These are phyloP conservation scores for Pachyramphus minor DNA, from an alignment of 2,113 vertebrate species.

Conservation along the genomic window DNA sequence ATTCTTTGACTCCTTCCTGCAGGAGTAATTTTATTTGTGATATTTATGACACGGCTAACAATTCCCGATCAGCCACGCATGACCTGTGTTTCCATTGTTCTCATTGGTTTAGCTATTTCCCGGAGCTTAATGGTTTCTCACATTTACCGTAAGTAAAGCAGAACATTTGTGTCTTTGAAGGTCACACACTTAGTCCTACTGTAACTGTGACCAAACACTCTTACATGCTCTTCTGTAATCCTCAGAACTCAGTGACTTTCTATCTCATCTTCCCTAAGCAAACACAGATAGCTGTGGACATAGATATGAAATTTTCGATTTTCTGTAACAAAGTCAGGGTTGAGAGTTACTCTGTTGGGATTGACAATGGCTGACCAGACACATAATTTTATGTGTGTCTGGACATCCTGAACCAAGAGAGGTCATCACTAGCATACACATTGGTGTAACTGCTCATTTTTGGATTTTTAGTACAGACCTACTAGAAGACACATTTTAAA, in stretches of 20 bases:
- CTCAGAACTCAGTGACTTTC: not conserved
- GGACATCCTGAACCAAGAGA: not conserved
- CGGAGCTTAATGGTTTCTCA: not conserved
- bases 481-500: not conserved
- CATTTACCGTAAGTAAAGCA: conserved; percentile 2
- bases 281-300: not conserved
- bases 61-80: not conserved
- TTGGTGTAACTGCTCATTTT: not conserved
- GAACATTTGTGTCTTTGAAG: not conserved
- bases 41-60: not conserved
- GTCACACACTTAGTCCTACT: not conserved
- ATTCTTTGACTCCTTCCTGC: not conserved
- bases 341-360: not conserved
- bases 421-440: not conserved
- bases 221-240: not conserved
- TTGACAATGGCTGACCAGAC: not conserved
- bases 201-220: not conserved
- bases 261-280: not conserved
- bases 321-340: not conserved
- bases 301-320: not conserved
- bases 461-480: not conserved
- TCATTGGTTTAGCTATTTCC: not conserved
- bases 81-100: not conserved
- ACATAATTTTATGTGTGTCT: not conserved
- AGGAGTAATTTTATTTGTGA: not conserved